phyloP scores from a whole-genome alignment of 2,888 invertebrate genomes.

The Liodrosophila aerea region DNA sequence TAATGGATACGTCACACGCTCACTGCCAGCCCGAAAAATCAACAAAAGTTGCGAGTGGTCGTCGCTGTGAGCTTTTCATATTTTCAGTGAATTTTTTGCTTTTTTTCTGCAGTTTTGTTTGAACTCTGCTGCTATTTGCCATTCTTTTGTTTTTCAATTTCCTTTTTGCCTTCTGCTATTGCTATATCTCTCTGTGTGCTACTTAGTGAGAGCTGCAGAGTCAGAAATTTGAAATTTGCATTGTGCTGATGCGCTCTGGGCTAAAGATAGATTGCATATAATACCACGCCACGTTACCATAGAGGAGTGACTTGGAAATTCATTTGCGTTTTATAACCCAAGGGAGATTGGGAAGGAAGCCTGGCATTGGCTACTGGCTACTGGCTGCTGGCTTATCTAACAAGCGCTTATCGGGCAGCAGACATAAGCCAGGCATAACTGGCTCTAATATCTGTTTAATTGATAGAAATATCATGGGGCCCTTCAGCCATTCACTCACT shows the following conservation, averaged over 20 bases:
- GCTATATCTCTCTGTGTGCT: conserved; percentile 41
- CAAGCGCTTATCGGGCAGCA: neutral
- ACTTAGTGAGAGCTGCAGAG: conserved; percentile 56
- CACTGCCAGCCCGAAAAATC: conserved; percentile 52
- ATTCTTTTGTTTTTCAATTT: conserved; percentile 17
- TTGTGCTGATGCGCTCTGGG: conserved; percentile 49
- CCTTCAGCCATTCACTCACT: conserved; percentile 14
- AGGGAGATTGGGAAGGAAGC: conserved; percentile 18
- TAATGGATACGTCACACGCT: conserved; percentile 48
- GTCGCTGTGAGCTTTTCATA: conserved; percentile 20
- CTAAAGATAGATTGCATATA: conserved; percentile 47
- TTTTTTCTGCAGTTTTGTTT: conserved; percentile 46
- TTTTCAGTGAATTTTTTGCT: conserved; percentile 12
- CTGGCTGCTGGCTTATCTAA: conserved; percentile 14
- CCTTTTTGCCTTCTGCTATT: conserved; percentile 1
- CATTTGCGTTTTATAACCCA: conserved; percentile 33
- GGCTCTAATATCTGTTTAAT: conserved; percentile 63
- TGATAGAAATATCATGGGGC: conserved; percentile 63
- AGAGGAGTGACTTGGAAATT: conserved; percentile 8
- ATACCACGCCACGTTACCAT: conserved; percentile 19
- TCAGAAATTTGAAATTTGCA: conserved; percentile 71
- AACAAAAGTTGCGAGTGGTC: conserved; percentile 60
- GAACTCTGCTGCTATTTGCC: conserved; percentile 54
- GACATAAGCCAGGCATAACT: conserved; percentile 6
- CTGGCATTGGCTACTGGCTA: conserved; percentile 18